Evolutionary conservation across 1,140 invertebrate species (phyloP).

Genomic region (Helicoverpa zea): DNA sequence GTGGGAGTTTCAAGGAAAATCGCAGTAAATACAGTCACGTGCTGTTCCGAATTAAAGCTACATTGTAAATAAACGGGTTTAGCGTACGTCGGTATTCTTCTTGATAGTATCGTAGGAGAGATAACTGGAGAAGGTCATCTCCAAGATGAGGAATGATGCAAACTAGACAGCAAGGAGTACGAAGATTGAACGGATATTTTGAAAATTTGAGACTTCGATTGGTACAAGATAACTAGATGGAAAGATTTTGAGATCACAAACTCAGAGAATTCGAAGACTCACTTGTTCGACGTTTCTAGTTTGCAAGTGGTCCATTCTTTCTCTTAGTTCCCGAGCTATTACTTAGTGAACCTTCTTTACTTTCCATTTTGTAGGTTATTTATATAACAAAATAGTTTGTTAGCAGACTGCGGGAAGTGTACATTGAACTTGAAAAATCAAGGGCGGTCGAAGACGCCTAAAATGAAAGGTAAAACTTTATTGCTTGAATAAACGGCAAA

Average conservation of each 20-base stretch:
- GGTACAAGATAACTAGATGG: too few relatives aligned
- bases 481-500: not conserved
- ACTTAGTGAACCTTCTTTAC: not conserved
- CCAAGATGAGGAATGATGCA: not conserved
- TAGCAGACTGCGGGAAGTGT: not conserved
- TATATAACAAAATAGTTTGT: constrained; percentile 3
- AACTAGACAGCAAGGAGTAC: not conserved
- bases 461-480: not conserved
- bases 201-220: too few relatives aligned
- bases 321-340: too few relatives aligned
- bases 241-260: too few relatives aligned
- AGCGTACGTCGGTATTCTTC: not conserved
- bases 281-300: too few relatives aligned
- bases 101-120: not conserved
- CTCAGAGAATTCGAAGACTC: too few relatives aligned
- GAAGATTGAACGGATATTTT: too few relatives aligned
- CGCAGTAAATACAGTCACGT: constrained; percentile 22
- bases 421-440: constrained; percentile 14
- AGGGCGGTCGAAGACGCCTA: constrained; percentile 20
- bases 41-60: not conserved
- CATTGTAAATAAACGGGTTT: constrained; percentile 23
- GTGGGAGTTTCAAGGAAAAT: constrained; percentile 16
- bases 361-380: not conserved
- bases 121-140: not conserved
- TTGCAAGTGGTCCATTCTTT: too few relatives aligned